phyloP scores from a whole-genome alignment of 2,888 invertebrate genomes.

The Lepidocyrtinus sp. region DNA sequence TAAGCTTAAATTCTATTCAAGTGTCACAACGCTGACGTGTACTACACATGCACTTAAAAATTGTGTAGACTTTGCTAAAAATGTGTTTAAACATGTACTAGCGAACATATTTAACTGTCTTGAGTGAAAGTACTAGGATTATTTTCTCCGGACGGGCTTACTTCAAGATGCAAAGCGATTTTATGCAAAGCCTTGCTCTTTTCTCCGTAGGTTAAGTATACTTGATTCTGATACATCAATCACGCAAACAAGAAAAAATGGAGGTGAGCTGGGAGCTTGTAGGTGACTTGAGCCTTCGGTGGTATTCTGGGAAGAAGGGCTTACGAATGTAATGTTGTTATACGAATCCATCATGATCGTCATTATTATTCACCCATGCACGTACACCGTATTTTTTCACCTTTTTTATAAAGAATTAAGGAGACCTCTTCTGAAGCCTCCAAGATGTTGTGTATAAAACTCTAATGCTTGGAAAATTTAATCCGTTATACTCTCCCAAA shows the following conservation, averaged over 20 bases:
- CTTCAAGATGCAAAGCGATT: slow-evolving; percentile 24
- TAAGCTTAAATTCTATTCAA: not conserved
- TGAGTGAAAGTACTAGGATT: not conserved
- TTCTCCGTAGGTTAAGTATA: slow-evolving; percentile 18
- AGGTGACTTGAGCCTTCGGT: slow-evolving; percentile 23
- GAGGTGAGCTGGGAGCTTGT: not conserved
- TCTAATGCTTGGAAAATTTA: too few species aligned
- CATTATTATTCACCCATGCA: not conserved
- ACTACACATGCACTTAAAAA: not conserved
- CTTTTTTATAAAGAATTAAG: too few species aligned
- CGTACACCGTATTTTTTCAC: not conserved
- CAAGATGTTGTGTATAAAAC: too few species aligned
- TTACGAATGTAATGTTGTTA: not conserved
- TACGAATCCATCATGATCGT: not conserved
- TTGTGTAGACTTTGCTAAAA: not conserved
- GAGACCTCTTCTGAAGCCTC: too few species aligned
- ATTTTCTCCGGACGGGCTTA: not conserved
- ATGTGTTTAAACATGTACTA: too few species aligned
- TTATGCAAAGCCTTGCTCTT: slow-evolving; percentile 28
- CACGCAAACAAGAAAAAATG: slow-evolving; percentile 25
- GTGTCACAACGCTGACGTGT: not conserved
- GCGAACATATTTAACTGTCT: too few species aligned
- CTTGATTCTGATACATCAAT: slow-evolving; percentile 51
- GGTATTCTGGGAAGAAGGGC: not conserved
- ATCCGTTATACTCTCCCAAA: too few species aligned